phyloP scores from a whole-genome alignment of 2,113 vertebrate genomes.

The Stigmatopora nigra region DNA sequence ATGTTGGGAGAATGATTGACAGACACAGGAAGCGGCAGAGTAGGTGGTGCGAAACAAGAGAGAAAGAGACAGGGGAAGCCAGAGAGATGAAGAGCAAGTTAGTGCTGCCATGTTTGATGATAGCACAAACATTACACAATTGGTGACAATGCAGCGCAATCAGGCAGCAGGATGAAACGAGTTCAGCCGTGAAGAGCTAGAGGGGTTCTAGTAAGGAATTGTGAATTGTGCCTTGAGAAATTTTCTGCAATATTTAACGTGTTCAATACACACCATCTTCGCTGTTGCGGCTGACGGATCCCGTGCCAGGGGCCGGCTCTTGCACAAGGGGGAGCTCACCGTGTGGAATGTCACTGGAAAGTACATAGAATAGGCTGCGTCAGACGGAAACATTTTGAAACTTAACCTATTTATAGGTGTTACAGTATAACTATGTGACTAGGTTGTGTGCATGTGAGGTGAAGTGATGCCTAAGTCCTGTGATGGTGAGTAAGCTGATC shows the following conservation, averaged over 20 bases:
- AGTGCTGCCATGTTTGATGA: constrained; percentile 36
- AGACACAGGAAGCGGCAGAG: constrained; percentile 30
- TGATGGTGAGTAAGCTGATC: constrained; percentile 57
- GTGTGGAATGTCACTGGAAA: constrained; percentile 83
- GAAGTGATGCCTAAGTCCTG: constrained; percentile 43
- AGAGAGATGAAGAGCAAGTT: constrained; percentile 58
- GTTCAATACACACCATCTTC: constrained; percentile 80
- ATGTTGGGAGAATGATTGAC: constrained; percentile 46
- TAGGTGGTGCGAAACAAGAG: constrained; percentile 6
- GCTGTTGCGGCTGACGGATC: constrained; percentile 79
- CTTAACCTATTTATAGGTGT: no score
- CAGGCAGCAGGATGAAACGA: constrained; percentile 17
- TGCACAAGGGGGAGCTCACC: constrained; percentile 85
- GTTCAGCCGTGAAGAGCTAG: constrained; percentile 21
- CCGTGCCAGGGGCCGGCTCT: constrained; percentile 78
- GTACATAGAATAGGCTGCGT: constrained; percentile 15
- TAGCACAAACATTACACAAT: constrained; percentile 15
- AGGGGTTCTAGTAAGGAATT: constrained; percentile 13
- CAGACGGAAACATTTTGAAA: constrained; percentile 3
- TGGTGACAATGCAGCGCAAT: constrained; percentile 23
- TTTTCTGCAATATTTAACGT: constrained; percentile 5
- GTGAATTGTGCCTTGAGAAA: neutral
- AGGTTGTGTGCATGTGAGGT: constrained; percentile 7
- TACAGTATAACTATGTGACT: constrained; percentile 12
- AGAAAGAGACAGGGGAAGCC: constrained; percentile 18